A percentile compares a stretch with the other conserved stretches of the same genome.
These are phyloP conservation scores for Parotia lawesii DNA, from an alignment of 2,113 vertebrate genomes.

Conservation along the genomic window DNA sequence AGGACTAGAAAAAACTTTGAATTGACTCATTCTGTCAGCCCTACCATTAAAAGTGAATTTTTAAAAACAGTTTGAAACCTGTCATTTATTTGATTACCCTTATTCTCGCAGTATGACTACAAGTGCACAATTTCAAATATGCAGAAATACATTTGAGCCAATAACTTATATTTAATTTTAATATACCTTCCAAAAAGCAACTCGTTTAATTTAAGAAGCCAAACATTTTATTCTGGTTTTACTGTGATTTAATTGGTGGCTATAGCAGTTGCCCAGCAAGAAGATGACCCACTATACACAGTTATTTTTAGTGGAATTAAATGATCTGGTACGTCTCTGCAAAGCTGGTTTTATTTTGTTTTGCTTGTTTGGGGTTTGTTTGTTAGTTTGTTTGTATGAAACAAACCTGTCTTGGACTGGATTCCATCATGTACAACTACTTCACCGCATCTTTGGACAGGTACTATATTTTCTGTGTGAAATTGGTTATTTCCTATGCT, in stretches of 20 bases:
- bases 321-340: not conserved
- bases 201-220: not conserved
- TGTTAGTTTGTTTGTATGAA: not conserved
- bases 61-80: not conserved
- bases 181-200: not conserved
- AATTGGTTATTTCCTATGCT: not conserved
- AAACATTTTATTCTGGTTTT: not conserved
- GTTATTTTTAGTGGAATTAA: not conserved
- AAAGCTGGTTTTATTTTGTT: not conserved
- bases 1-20: not conserved
- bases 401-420: not conserved
- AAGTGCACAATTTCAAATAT: not conserved
- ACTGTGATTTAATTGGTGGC: not conserved
- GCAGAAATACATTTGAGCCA: not conserved
- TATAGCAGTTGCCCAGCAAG: not conserved
- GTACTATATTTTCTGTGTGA: not conserved
- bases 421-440: not conserved
- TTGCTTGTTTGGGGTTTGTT: not conserved
- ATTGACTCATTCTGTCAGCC: not conserved
- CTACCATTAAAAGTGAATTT: not conserved
- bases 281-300: not conserved
- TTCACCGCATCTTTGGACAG: not conserved
- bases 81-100: not conserved
- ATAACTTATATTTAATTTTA: not conserved
- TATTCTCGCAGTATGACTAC: not conserved